phyloP scores from a whole-genome alignment of 2,797 vertebrate genomes.

The Helostoma temminkii region DNA sequence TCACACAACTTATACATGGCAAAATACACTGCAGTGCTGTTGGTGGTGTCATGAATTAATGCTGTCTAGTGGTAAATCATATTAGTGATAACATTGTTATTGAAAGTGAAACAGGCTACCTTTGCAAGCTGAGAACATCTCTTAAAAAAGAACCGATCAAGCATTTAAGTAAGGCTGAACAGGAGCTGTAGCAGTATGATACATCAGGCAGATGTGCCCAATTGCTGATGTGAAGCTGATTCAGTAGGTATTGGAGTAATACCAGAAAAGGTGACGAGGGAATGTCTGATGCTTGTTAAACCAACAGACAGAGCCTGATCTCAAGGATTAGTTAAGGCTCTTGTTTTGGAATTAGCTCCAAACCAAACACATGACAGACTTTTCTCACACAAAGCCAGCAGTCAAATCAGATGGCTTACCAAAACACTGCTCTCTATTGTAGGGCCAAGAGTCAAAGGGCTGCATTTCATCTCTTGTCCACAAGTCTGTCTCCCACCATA shows the following conservation, averaged over 20 bases:
- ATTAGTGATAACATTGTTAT: conserved; percentile 9
- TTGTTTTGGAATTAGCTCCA: conserved; percentile 80
- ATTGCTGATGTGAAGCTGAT: conserved; percentile 32
- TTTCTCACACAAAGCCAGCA: conserved; percentile 79
- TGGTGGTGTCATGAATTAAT: conserved; percentile 12
- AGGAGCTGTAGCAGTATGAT: conserved; percentile 22
- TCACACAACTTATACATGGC: background rate
- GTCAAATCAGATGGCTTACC: conserved; percentile 69
- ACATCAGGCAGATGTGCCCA: conserved; percentile 9
- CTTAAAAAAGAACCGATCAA: background rate
- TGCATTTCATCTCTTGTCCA: conserved; percentile 68
- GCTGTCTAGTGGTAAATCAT: conserved; percentile 8
- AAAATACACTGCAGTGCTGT: conserved; percentile 6
- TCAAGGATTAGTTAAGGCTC: conserved; percentile 75
- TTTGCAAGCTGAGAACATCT: conserved; percentile 20
- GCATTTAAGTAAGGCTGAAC: conserved; percentile 2
- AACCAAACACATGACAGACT: conserved; percentile 81
- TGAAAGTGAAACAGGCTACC: conserved; percentile 17
- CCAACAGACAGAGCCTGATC: conserved; percentile 65
- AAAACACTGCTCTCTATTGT: conserved; percentile 78
- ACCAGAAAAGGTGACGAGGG: conserved; percentile 59
- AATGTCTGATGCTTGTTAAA: conserved; percentile 54
- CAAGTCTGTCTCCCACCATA: conserved; percentile 68
- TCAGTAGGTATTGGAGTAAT: conserved; percentile 41
- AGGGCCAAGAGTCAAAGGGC: conserved; percentile 59